Evolutionary conservation across 2,888 invertebrate genomes (phyloP), one percentile per base, ranked within the genome.

Genomic region (Ormyrus labotus): DNA sequence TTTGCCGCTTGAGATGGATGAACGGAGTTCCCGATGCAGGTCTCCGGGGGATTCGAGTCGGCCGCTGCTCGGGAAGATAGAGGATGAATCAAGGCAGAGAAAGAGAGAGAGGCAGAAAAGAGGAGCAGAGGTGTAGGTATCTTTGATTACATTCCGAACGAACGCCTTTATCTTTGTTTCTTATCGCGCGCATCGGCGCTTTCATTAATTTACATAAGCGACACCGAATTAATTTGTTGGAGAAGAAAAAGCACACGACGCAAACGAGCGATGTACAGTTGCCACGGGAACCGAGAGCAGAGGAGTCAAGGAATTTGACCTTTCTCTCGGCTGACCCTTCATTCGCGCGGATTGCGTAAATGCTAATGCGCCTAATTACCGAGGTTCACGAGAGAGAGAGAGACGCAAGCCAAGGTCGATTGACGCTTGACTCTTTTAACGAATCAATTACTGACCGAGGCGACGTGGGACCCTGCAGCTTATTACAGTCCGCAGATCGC

Each of bases 1-100:
- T 83, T 74, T 73, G 57, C 68, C 81, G 13, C 61, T 72, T 51
- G 88, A 87, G 87, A 86, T 84, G 87, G 85, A 85, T 83, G 83
- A 84, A 85, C 78, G 82, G 82, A 78, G 65, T 85, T 87, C n/a
- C 87, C 84, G 84, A 85, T 85, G 86, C 34, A 45, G 10, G 63
- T 72, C 72, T 71, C 47, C 57, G 34, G 70, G 57, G 58, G 58
- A 64, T 34, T 34, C 68, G 50, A 48, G 73, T 65, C 57, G 81
- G 34, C 34, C 34, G n/a, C n/a, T n/a, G 34, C 34, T 34, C 34
- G 34, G 34, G 34, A 3, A 67, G 82, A 81, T 80, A 82, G 83
- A 57, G 64, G 60, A 72, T 81, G 68, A 75, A 80, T 78, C 79
- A 64, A 68, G 73, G 7, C 11, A 19, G 19, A 19, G 10, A 68